phyloP scores from a whole-genome alignment of 2,797 vertebrate genomes.

The Pipistrellus pygmaeus region DNA sequence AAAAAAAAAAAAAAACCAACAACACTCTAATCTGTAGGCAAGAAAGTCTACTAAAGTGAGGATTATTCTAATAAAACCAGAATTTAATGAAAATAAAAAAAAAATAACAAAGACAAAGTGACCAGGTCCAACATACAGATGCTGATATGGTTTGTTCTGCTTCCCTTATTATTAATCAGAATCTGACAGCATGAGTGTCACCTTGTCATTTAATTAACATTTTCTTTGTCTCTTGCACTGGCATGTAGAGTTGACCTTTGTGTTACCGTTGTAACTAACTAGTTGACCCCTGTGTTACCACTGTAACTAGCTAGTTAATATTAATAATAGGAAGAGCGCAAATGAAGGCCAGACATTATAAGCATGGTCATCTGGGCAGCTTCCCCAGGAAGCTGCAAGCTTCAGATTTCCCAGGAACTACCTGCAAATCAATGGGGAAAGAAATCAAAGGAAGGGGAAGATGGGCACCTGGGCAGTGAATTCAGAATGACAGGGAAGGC shows the following conservation, averaged over 20 bases:
- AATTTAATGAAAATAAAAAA: constrained; percentile 28
- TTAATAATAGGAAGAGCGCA: not conserved
- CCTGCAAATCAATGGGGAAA: not conserved
- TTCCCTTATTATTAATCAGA: not conserved
- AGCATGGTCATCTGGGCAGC: not conserved
- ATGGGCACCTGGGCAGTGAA: not conserved
- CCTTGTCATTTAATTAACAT: not conserved
- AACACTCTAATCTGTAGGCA: not conserved
- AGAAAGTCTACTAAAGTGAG: not conserved
- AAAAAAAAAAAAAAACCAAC: too few species aligned
- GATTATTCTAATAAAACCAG: constrained; percentile 25
- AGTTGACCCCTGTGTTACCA: not conserved
- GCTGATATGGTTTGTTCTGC: not conserved
- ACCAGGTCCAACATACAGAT: not conserved
- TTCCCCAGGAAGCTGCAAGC: not conserved
- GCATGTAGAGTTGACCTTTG: not conserved
- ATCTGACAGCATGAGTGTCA: not conserved
- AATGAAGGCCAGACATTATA: not conserved
- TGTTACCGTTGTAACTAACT: not conserved
- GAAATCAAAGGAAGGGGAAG: not conserved
- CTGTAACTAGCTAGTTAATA: not conserved
- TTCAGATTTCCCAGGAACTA: not conserved
- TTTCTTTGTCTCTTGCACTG: not conserved
- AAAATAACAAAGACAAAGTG: constrained; percentile 30
- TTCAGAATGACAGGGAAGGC: not conserved